A percentile compares a stretch with the other conserved stretches of the same genome.
Evolutionary conservation across 1,140 invertebrate genomes (phyloP).

Genomic region (Cotesia vestalis): DNA sequence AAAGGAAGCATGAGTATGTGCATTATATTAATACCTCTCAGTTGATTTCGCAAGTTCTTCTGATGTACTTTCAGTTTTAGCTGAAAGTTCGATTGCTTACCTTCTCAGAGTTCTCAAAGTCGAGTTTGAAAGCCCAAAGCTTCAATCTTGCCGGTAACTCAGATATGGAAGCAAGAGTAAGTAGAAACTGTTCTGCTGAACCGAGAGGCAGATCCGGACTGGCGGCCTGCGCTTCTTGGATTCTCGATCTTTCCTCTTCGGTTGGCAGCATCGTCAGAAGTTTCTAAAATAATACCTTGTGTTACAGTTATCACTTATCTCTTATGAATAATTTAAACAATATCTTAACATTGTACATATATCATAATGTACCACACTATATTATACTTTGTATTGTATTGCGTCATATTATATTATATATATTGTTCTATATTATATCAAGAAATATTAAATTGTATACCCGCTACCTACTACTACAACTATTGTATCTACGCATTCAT

Average conservation of each 20-base stretch:
- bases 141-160: conserved; percentile 94
- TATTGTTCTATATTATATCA: no score
- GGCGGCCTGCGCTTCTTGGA: conserved; percentile 91
- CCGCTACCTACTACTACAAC: no score
- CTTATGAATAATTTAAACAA: no score
- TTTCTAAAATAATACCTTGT: conserved; percentile 72
- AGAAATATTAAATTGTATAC: no score
- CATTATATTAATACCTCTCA: conserved; percentile 16
- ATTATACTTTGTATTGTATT: no score
- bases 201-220: conserved; percentile 96
- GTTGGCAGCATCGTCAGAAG: conserved; percentile 96
- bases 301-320: no score
- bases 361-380: no score
- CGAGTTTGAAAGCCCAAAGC: conserved; percentile 98
- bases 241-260: conserved; percentile 95
- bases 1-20: not conserved
- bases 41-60: conserved; percentile 35
- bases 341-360: no score
- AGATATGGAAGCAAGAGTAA: conserved; percentile 94
- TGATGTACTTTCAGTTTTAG: not conserved
- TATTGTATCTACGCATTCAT: no score
- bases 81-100: conserved; percentile 63
- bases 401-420: no score
- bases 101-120: conserved; percentile 95
- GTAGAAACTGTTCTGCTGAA: conserved; percentile 96